A percentile compares a stretch with the other conserved stretches of the same genome.
Evolutionary conservation across 2,888 invertebrate genomes (phyloP).

Genomic region (Nudaria mundana): DNA sequence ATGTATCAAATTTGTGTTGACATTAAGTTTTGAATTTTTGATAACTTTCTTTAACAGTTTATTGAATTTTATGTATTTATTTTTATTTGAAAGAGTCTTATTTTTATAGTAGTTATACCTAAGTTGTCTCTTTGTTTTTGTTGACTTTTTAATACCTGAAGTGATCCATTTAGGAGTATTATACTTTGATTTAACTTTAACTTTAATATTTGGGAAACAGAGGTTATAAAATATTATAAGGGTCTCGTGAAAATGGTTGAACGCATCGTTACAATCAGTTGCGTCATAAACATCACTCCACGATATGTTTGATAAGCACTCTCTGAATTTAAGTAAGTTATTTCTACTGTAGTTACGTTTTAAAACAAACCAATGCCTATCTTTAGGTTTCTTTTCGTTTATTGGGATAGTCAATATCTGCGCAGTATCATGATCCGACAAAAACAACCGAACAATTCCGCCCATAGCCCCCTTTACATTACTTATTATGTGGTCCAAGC

Average conservation of each 20-base stretch:
- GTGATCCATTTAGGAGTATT: constrained; percentile 4
- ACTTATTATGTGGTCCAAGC: constrained; percentile 5
- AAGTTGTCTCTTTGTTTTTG: too few species aligned
- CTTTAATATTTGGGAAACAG: constrained; percentile 1
- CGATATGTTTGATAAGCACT: background rate
- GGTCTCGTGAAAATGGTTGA: background rate
- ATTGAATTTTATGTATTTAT: background rate
- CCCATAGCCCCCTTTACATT: background rate
- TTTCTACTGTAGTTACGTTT: background rate
- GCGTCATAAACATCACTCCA: background rate
- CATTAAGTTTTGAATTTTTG: background rate
- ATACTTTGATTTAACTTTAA: background rate
- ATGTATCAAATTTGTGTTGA: too few species aligned
- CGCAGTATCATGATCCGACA: constrained; percentile 6
- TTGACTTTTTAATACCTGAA: constrained; percentile 1
- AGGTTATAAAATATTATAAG: background rate
- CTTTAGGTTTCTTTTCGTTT: background rate
- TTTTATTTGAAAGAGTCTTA: background rate
- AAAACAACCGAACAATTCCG: background rate
- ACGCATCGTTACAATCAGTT: background rate
- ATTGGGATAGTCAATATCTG: constrained; percentile 2
- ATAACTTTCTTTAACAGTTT: constrained; percentile 1
- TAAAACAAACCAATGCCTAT: background rate
- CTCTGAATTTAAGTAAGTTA: constrained; percentile 1
- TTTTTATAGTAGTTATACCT: constrained; percentile 3